Conservation (phyloP, 2,113 vertebrate species). For the Opisthocomus hoazin region DNA sequence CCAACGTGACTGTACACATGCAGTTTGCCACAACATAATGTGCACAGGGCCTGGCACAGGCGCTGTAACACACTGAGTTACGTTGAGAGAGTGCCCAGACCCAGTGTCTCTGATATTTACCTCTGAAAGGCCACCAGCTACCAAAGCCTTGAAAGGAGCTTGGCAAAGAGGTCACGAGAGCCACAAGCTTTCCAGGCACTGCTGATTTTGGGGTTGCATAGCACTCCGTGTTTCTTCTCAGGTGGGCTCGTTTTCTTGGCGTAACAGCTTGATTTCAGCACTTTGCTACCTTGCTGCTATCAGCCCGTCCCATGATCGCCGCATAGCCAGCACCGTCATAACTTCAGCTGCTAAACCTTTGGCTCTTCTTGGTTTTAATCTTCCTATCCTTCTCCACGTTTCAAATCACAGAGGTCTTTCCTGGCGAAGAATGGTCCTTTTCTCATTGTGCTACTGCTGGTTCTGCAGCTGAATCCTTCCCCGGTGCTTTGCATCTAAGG, state of each 20-base stretch:
- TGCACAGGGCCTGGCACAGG: background rate
- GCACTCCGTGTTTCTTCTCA: background rate
- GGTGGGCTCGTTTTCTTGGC: background rate
- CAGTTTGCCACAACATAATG: background rate
- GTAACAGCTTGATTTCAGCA: background rate
- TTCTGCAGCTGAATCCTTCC: background rate
- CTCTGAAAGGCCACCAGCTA: background rate
- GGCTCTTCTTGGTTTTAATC: background rate
- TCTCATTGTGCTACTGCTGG: background rate
- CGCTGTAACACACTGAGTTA: background rate
- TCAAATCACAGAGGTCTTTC: background rate
- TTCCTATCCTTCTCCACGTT: background rate
- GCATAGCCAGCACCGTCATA: background rate
- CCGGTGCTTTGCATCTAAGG: background rate
- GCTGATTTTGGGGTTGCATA: background rate
- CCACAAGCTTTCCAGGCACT: background rate
- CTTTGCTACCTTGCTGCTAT: background rate
- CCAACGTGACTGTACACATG: background rate
- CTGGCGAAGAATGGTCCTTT: background rate
- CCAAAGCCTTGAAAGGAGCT: background rate
- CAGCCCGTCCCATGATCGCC: background rate
- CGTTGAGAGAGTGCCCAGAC: background rate
- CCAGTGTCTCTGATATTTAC: background rate
- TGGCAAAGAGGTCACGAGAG: background rate
- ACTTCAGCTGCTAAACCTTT: background rate